Evolutionary conservation across 2,888 invertebrate genomes (phyloP), one percentile per base, ranked within the genome.

Genomic region (Andrena trimmerana): DNA sequence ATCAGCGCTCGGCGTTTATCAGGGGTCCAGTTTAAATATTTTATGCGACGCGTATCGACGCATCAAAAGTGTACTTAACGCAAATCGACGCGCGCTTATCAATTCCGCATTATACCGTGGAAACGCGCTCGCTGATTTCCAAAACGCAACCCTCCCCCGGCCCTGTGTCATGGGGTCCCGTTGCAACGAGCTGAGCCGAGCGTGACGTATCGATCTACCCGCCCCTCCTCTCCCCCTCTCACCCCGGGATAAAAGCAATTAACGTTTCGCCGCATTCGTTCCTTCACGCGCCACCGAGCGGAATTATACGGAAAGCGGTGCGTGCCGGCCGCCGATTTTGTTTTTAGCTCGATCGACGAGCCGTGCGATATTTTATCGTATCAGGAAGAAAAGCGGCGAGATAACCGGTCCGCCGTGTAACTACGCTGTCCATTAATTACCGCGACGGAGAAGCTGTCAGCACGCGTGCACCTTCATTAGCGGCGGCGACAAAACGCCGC

Each of bases 351-450:
- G 54, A 73, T 78, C 65, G 73, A 10, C 42, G 5, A 57, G 13
- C 27, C 69, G 24, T 6, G 52, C 68, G 54, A 77, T 80, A 71
- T 77, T 80, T 80, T 71, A 72, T 69, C 76, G 78, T 59, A 83
- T 78, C 84, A 75, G 84, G 74, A 84, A 79, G 78, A 83, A 83
- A 75, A 68, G 68, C 65, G 68, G 42, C 42, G 42, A 42, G 84
- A 75, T 83, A 83, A 83, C 83, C 84, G 83, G 84, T 84, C 74
- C 75, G 48, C 20, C 63, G 78, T 84, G 63, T 83, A 84, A 84
- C 83, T 84, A 75, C 78, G 57, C 65, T 75, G 75, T 75, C 83
- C 84, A 84, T 84, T 84, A 84, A 83, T 84, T 82, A 75, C 78
- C 84, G 42, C 31, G n/a, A 42, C 31, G 50, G 52, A 63, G 75